These are phyloP conservation scores for Nothobranchius kuhntae DNA, from an alignment of 2,113 vertebrate species.

Conservation along the genomic window DNA sequence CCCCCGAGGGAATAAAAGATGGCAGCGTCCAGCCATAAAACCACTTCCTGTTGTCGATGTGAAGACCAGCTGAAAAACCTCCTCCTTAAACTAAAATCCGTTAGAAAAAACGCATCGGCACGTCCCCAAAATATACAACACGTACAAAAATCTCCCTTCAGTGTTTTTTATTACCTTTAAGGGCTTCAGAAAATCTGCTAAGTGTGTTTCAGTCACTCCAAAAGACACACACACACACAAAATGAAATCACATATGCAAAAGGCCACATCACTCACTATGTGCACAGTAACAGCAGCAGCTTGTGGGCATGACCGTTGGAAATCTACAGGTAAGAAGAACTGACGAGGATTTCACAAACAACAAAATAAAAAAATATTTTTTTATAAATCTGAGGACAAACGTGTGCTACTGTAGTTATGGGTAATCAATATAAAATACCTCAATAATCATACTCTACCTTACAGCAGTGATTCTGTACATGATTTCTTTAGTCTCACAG, in stretches of 20 bases:
- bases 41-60: too few relatives aligned
- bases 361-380: neutral
- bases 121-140: slow-evolving; percentile 32
- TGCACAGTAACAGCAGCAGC: slow-evolving; percentile 58
- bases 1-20: too few relatives aligned
- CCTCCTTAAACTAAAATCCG: too few relatives aligned
- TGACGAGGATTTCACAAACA: slow-evolving; percentile 53
- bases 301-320: too few relatives aligned
- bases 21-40: too few relatives aligned
- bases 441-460: slow-evolving; percentile 5
- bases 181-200: slow-evolving; percentile 39
- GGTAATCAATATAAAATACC: neutral
- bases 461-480: slow-evolving; percentile 35
- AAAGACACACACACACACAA: slow-evolving; percentile 21
- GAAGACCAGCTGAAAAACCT: too few relatives aligned
- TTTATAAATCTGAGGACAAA: too few relatives aligned
- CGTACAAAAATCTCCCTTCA: slow-evolving; percentile 28
- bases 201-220: slow-evolving; percentile 23
- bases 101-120: too few relatives aligned
- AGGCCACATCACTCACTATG: slow-evolving; percentile 69
- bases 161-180: slow-evolving; percentile 64
- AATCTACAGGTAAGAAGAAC: slow-evolving; percentile 30
- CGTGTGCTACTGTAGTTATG: too few relatives aligned
- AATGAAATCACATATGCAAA: neutral
- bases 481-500: neutral